Evolutionary conservation across 2,113 vertebrate genomes (phyloP).

Genomic region (Macroglossus sobrinus): DNA sequence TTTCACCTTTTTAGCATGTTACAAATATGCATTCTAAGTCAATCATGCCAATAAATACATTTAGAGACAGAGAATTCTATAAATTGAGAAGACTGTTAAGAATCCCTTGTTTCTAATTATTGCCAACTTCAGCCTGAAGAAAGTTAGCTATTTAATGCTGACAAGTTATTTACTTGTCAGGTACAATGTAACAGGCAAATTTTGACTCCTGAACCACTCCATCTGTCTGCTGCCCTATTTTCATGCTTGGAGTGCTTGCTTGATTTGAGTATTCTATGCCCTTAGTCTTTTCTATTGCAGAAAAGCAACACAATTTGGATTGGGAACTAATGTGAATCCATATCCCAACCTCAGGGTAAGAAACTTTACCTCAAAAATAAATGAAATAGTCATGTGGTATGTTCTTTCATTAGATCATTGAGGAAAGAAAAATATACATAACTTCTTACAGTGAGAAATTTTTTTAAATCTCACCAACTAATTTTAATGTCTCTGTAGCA

Average conservation of each 20-base stretch:
- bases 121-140: background rate
- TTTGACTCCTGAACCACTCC: background rate
- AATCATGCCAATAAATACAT: background rate
- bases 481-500: background rate
- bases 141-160: background rate
- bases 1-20: background rate
- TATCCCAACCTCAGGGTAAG: background rate
- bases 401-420: background rate
- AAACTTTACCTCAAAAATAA: background rate
- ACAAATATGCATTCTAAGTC: background rate
- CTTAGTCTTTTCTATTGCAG: background rate
- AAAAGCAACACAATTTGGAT: background rate
- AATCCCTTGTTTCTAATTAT: background rate
- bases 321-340: background rate
- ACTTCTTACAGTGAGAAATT: background rate
- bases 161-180: background rate
- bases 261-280: background rate
- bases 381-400: background rate
- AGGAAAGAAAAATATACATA: background rate
- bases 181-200: background rate
- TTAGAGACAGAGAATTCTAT: background rate
- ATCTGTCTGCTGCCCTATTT: background rate
- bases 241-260: background rate
- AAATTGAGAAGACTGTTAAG: background rate
- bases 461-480: background rate